Evolutionary conservation across 2,113 vertebrate genomes (phyloP), one percentile per base, ranked within the genome.

Genomic region (Atractosteus spatula): DNA sequence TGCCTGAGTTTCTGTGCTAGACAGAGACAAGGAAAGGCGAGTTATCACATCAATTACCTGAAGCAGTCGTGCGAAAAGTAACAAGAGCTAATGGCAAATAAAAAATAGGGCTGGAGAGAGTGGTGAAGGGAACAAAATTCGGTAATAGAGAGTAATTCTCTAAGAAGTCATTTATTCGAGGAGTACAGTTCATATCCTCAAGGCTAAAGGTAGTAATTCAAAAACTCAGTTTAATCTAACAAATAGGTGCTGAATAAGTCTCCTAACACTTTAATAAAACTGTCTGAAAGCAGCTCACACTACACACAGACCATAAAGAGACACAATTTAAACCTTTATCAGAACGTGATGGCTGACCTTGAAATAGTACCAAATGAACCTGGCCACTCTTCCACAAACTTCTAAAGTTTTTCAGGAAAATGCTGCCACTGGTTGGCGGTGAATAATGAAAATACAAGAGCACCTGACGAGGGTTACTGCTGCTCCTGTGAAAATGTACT

Each of bases 331-430:
- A 66, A 13, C 4, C 16, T 14, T 45, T n/a, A 44, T 68, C 8
- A 1, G 13, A 11, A 29, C n/a, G 5, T 8, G 10, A 51, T 47
- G 66, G 13, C 43, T 51, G 12, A 12, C 17, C 3, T 13, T 41
- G 66, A 51, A 68, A 68, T 41, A 3, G 66, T 3, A 29, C 17
- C 66, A 67, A 68, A 68, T 68, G 16, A 54, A 68, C 8, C 13
- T 68, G 51, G 47, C 41, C 66, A 55, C 10, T 55, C 66, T 55
- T 55, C 17, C 44, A 68, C 29, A 55, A 55, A 7, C 16, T 16
- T 17, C 5, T 13, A 2, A 13, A 59, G 57, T 59, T 59, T 59
- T 7, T 13, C 12, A 16, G 14, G 2, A 59, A 14, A 13, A n/a
- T 16, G n/a, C n/a, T n/a, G 13, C 14, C 57, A 13, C 57, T 59